Base-by-base conservation (phyloP, 2,113 vertebrate genomes). In the Muntiacus reevesi region DNA sequence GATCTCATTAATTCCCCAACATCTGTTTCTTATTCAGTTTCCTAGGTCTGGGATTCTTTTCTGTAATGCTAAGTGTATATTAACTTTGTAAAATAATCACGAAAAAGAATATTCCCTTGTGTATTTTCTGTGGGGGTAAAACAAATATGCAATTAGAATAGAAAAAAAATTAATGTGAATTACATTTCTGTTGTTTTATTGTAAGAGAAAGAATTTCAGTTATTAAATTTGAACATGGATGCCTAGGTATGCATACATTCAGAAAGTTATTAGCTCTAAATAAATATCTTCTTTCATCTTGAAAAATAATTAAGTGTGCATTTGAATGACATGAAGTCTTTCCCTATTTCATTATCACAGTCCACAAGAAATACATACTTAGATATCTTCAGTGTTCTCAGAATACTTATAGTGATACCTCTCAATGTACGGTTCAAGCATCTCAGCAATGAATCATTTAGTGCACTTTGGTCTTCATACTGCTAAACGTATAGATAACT, bases 21-120 rank as follows among this genome's bases (percentile, higher is more conserved):
- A 95, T 95, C 98, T 91, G 97, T 97, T 97, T 36, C 9, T 74
- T 94, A 62, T 94, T 96, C 62, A 93, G 92, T 88, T 97, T 96
- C 89, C n/a, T n/a, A 95, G 25, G 79, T 96, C 21, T 45, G 82
- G 27, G 25, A 52, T 36, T 94, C 92, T 89, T 82, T 98, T 97
- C 81, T 55, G 74, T 93, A 92, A 93, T 94, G 87, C 27, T 85
- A 94, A 96, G 92, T 71, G 71, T 91, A 89, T 94, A 95, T 95
- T 95, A 94, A 76, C 89, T 88, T 89, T 60, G 43, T 92, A 98
- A 98, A 95, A 93, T 87, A 96, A 94, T 59, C 74, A 59, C 15
- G n/a, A 23, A 86, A 92, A 57, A 17, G 10, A 92, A 91, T 96
- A 95, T 94, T 52, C 17, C 21, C 54, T 6, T 76, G 57, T 95